Percentiles rank a stretch among this genome's conserved stretches.
Evolutionary conservation across 2,888 invertebrate genomes (phyloP).

Genomic region (Mesoligia furuncula): DNA sequence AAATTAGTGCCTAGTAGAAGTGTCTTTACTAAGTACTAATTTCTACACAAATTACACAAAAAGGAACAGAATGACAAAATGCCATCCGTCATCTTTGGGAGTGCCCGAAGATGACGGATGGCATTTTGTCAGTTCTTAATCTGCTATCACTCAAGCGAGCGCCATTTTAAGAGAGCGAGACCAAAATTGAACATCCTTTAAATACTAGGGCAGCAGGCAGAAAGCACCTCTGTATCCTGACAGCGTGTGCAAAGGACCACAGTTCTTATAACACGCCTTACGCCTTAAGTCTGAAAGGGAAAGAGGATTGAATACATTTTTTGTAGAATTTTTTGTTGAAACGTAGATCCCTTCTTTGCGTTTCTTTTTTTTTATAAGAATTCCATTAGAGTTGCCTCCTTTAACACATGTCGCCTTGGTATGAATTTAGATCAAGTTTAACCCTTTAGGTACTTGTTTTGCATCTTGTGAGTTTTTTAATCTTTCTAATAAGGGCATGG

Average conservation of each 20-base stretch:
- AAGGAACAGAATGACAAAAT: no score
- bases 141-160: neutral
- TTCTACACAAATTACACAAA: no score
- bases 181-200: constrained; percentile 12
- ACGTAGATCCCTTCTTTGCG: constrained; percentile 22
- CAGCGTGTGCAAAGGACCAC: constrained; percentile 26
- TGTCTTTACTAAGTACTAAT: no score
- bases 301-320: constrained; percentile 55
- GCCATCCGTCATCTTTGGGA: no score
- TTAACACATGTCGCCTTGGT: constrained; percentile 77
- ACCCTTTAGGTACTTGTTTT: constrained; percentile 70
- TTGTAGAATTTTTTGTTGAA: constrained; percentile 61
- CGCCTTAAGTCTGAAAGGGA: constrained; percentile 62
- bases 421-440: constrained; percentile 78
- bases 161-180: neutral
- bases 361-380: constrained; percentile 45
- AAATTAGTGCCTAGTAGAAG: neutral
- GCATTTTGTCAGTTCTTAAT: neutral
- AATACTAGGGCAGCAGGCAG: constrained; percentile 33
- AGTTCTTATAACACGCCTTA: constrained; percentile 11
- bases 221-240: neutral
- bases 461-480: neutral
- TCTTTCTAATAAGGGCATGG: neutral
- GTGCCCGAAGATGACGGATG: neutral
- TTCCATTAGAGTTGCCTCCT: constrained; percentile 44